These are phyloP conservation scores for Dolomedes plantarius DNA, from an alignment of 2,888 invertebrate genomes.

Conservation along the genomic window DNA sequence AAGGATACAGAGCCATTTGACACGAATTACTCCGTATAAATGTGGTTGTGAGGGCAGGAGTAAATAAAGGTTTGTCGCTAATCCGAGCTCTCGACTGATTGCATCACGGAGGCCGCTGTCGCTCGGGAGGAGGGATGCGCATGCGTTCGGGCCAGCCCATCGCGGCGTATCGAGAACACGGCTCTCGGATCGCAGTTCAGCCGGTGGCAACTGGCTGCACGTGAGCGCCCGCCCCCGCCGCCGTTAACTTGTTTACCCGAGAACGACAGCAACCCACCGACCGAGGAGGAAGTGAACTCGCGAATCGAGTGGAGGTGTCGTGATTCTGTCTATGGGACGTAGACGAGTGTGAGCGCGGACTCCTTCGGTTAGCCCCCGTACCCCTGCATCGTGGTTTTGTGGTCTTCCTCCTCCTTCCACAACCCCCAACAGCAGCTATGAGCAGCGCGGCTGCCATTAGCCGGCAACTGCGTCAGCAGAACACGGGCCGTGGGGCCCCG, in stretches of 20 bases:
- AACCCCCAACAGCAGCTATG: conserved; percentile 49
- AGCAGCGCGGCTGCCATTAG: conserved; percentile 74
- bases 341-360: neutral
- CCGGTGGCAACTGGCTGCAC: conserved; percentile 43
- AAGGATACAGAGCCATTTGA: too few relatives aligned
- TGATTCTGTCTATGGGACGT: neutral
- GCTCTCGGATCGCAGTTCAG: conserved; percentile 52
- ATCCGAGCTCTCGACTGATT: conserved; percentile 30
- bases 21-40: too few relatives aligned
- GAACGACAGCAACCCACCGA: conserved; percentile 3
- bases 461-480: conserved; percentile 74
- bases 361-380: conserved; percentile 3
- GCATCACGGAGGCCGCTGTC: conserved; percentile 50
- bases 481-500: conserved; percentile 73
- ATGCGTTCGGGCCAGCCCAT: conserved; percentile 50
- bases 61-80: neutral
- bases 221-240: conserved; percentile 44
- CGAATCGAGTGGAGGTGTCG: conserved; percentile 20
- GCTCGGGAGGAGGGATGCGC: conserved; percentile 37
- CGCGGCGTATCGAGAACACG: conserved; percentile 19
- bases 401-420: neutral
- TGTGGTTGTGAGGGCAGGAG: too few relatives aligned
- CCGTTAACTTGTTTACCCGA: neutral
- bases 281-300: neutral
- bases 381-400: neutral